Percentiles rank a stretch among this genome's conserved stretches.
Evolutionary conservation across 2,888 invertebrate genomes (phyloP).

Genomic region (Thysanoteuthis rhombus): DNA sequence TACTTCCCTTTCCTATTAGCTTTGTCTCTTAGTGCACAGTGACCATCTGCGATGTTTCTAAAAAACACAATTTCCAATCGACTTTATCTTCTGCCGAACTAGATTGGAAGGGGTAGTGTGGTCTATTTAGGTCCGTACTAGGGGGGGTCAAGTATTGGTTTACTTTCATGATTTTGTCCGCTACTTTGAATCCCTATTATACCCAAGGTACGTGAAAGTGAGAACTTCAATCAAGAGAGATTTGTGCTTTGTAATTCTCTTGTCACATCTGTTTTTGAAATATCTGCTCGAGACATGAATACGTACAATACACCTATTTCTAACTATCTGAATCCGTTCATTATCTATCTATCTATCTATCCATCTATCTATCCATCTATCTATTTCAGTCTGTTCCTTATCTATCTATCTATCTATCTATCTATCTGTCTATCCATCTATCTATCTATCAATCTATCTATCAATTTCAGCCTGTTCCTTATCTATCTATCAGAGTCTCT

Average conservation of each 20-base stretch:
- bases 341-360: not conserved
- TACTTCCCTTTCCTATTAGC: no score
- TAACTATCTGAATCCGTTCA: accelerated
- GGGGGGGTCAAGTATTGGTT: not conserved
- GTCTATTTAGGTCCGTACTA: not conserved
- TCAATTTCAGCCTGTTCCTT: no score
- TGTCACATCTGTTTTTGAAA: not conserved
- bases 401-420: not conserved
- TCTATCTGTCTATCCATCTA: not conserved
- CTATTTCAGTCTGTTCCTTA: no score
- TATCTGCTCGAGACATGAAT: not conserved
- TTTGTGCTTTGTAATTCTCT: not conserved
- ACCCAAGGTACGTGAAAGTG: not conserved
- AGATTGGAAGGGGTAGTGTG: not conserved
- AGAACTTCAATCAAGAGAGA: not conserved
- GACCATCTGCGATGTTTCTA: no score
- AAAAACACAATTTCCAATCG: not conserved
- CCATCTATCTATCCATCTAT: not conserved
- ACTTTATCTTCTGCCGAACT: not conserved
- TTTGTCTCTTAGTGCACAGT: no score
- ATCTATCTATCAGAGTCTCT: no score
- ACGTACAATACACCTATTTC: not conserved
- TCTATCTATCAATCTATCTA: not conserved
- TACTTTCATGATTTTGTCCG: not conserved
- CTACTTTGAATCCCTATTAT: not conserved